A percentile compares a stretch with the other conserved stretches of the same genome.
phyloP scores from a whole-genome alignment of 1,140 invertebrate genomes.

The Pristionchus pacificus region DNA sequence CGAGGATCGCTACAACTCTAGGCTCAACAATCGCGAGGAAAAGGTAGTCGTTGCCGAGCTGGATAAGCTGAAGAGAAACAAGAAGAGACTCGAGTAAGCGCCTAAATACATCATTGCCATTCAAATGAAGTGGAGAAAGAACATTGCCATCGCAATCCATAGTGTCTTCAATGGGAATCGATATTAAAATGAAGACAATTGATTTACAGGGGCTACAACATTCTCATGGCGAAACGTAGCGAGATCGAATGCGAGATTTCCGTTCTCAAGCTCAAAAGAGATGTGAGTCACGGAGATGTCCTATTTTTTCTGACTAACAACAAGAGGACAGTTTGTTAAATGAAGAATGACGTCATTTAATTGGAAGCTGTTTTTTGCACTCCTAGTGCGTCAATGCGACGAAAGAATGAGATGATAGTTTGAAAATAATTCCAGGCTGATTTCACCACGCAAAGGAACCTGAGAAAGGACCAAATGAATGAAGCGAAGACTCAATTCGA shows the following conservation, averaged over 20 bases:
- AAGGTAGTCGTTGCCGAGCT: constrained; percentile 21
- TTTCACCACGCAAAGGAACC: too few relatives aligned
- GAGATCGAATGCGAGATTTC: constrained; percentile 2
- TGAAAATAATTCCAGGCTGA: too few relatives aligned
- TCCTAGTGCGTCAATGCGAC: neutral
- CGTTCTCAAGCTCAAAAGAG: neutral
- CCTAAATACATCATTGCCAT: too few relatives aligned
- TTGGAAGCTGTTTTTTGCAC: neutral
- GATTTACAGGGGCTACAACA: constrained; percentile 1
- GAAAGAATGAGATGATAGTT: too few relatives aligned
- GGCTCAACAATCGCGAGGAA: constrained; percentile 17
- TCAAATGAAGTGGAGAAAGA: too few relatives aligned
- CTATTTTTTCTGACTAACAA: too few relatives aligned
- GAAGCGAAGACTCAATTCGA: too few relatives aligned
- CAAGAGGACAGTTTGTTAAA: too few relatives aligned
- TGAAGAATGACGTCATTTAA: too few relatives aligned
- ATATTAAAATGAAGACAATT: neutral
- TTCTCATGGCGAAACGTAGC: neutral
- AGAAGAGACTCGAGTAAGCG: constrained; percentile 24
- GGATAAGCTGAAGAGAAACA: constrained; percentile 25
- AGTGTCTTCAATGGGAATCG: too few relatives aligned
- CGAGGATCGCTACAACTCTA: constrained; percentile 15
- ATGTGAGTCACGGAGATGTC: neutral
- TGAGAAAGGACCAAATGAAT: too few relatives aligned
- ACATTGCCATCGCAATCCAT: too few relatives aligned